Base-by-base conservation (phyloP, 2,888 invertebrate species). In the Caenorhabditis virilis region DNA sequence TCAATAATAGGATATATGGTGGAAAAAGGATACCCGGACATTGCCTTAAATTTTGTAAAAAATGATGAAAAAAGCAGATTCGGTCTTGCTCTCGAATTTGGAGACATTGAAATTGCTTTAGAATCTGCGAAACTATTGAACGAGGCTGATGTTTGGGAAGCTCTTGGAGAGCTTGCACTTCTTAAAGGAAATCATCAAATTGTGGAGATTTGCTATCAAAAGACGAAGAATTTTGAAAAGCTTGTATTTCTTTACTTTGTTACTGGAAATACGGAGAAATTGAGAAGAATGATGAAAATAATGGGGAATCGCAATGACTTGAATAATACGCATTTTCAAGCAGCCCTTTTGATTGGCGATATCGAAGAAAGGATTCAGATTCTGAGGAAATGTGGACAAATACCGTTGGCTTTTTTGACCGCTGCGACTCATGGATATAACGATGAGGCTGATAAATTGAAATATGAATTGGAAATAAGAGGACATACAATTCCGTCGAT, bases 131-230 rank as follows among this genome's bases (percentile, higher is more conserved):
- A 93, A 84, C 90, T 91, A 1, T 84, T 98, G 30, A 97, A 98
- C 84, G 93, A 97, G 83, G 91, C 93, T 67, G 87, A 88, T 7
- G 95, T 95, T 77, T 98, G 98, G 98, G 93, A 95, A 84, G 90
- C 91, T 72, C 86, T 98, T 60, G 97, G 94, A 0, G 90, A 94
- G 80, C 91, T 94, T 0, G 97, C 98, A 0, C 85, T 97, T 22
- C 86, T 92, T 74, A 94, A 94, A 83, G 97, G 75, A 62, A 75
- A 75, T 41, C 75, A 75, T 52, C 86, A 88, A 84, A 87, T 91
- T 47, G 97, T 98, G 0, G 98, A 99, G 85, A 95, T 98, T 95
- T 95, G 95, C 82, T 99, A 99, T 85, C 97, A 99, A 84, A 89
- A 97, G 66, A 98, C 95, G 0, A 99, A 98, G 87, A 95, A 95